Percentiles rank a stretch among this genome's conserved stretches.
phyloP scores from a whole-genome alignment of 2,797 vertebrate species.

The Chelon labrosus region DNA sequence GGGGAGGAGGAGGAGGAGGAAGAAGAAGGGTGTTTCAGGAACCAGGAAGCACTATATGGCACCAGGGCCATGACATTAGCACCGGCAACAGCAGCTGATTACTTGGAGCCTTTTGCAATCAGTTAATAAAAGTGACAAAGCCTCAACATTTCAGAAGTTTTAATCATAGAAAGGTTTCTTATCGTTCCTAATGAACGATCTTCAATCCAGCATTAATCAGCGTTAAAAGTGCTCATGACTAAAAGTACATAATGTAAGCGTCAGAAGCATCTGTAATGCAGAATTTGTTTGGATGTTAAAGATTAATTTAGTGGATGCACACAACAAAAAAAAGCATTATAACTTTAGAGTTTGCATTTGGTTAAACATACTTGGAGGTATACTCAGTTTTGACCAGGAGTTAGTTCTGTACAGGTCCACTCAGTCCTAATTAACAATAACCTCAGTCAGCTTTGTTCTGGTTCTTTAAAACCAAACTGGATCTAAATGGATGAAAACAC shows the following conservation, averaged over 20 bases:
- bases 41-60: constrained; percentile 55
- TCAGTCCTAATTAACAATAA: background rate
- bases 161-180: background rate
- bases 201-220: background rate
- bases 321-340: background rate
- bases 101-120: constrained; percentile 31
- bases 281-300: too few species aligned
- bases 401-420: background rate
- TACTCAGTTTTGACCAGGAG: background rate
- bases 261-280: constrained; percentile 1
- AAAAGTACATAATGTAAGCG: background rate
- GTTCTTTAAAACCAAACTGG: background rate
- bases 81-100: constrained; percentile 38
- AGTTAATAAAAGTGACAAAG: constrained; percentile 38
- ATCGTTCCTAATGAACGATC: background rate
- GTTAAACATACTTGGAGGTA: background rate
- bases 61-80: constrained; percentile 60
- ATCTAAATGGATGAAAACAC: background rate
- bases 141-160: constrained; percentile 9
- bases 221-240: background rate
- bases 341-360: background rate
- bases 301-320: background rate
- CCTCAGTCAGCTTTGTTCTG: background rate
- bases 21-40: constrained; percentile 68
- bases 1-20: constrained; percentile 34